Base-by-base conservation (phyloP, 2,888 invertebrate species). In the Anaspis maculata region DNA sequence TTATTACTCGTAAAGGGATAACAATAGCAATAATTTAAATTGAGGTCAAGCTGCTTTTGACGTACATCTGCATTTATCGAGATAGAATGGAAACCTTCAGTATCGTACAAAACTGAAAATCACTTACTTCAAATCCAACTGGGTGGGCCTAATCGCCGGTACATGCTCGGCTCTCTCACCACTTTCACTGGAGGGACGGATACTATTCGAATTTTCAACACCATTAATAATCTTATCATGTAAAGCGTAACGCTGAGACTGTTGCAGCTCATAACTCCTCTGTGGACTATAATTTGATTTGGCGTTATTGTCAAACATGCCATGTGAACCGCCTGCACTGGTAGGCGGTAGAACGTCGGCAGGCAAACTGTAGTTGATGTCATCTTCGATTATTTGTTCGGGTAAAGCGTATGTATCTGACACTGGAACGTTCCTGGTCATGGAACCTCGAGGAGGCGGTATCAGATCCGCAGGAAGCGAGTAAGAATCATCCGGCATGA, bases 401-500 rank as follows among this genome's bases (percentile, higher is more conserved):
- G 56, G 56, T 7, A 53, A 36, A 13, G 51, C 53, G 33, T 56
- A 56, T 29, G 54, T 49, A 30, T 56, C 56, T 15, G 54, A 49
- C 14, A 46, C 43, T 13, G 47, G 42, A 21, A 50, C 39, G 25
- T 42, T 49, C 34, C 42, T 48, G 6, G 48, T 49, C 10, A 52
- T 44, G 51, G 61, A 31, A 45, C 44, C 56, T 56, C 53, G 44
- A 11, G 45, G 45, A 37, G 46, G 46, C 37, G 65, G 62, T 22
- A 71, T 54, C 36, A 73, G 55, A 61, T 74, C 74, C 25, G 71
- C 67, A 27, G 74, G 74, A 62, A 69, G 69, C 5, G 73, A 71
- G 48, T 74, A 74, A 1, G 66, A 61, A 50, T 66, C 66, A 41
- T 65, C 66, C 1, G 65, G 66, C 53, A 63, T 44, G 25, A 63